Percentiles rank a stretch among this genome's conserved stretches.
These are phyloP conservation scores for Syrphus vitripennis DNA, from an alignment of 2,888 invertebrate species.

Conservation along the genomic window DNA sequence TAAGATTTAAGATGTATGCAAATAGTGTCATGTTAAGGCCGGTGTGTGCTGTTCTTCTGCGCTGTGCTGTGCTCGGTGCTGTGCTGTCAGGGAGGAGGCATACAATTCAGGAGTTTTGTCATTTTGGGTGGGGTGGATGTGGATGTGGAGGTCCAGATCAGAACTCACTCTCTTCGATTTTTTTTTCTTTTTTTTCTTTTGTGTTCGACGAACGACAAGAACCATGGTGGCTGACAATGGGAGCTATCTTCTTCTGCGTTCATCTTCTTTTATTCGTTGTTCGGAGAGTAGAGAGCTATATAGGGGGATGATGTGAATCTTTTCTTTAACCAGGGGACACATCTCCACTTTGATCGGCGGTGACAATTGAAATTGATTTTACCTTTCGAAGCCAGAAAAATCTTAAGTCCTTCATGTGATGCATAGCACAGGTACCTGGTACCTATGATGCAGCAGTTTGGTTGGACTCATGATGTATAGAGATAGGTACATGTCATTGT, in stretches of 20 bases:
- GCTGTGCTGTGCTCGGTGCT: not conserved
- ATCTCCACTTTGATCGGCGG: conserved; percentile 69
- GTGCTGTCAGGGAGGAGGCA: conserved; percentile 8
- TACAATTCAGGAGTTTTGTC: conserved; percentile 46
- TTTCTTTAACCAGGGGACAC: conserved; percentile 61
- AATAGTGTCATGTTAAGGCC: conserved; percentile 73
- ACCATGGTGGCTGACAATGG: conserved; percentile 53
- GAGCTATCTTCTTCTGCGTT: conserved; percentile 28
- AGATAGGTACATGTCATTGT: conserved; percentile 33
- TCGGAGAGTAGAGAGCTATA: too few species aligned
- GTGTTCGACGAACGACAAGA: conserved; percentile 38
- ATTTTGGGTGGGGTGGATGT: conserved; percentile 50
- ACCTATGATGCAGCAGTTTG: not conserved
- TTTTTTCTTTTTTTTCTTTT: conserved; percentile 54
- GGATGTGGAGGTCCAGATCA: not conserved
- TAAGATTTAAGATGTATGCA: conserved; percentile 74
- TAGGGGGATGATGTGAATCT: conserved; percentile 62
- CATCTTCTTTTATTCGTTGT: not conserved
- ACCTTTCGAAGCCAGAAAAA: conserved; percentile 19
- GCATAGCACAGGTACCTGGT: conserved; percentile 14
- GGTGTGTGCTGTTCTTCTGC: too few species aligned
- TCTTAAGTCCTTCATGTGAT: conserved; percentile 25
- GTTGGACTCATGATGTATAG: not conserved
- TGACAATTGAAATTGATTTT: conserved; percentile 72
- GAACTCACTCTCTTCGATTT: not conserved